Evolutionary conservation across 64 coral and sea anemone genomes (phyloP).

Genomic region (Anthopleura sola): DNA sequence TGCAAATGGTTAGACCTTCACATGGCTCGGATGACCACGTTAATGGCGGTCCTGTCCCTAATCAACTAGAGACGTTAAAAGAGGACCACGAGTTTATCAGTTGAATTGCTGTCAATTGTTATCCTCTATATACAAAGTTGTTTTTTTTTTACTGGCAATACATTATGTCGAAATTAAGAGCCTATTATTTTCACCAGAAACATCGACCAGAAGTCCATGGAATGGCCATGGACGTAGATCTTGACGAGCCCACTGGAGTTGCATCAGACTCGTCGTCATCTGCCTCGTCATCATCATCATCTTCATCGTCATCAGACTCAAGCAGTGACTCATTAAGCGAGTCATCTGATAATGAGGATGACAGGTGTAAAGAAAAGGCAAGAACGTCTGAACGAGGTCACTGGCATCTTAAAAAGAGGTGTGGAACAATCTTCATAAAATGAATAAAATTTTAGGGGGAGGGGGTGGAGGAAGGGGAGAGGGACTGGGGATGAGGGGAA

Average conservation of each 20-base stretch:
- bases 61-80: too few species aligned
- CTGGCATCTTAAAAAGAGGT: conserved; percentile 14
- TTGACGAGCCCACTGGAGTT: conserved; percentile 76
- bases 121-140: too few species aligned
- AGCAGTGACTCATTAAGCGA: conserved; percentile 62
- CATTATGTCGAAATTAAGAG: too few species aligned
- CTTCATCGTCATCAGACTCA: conserved; percentile 41
- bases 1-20: too few species aligned
- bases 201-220: conserved; percentile 66
- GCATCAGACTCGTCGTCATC: conserved; percentile 88
- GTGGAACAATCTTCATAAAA: not conserved
- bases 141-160: too few species aligned
- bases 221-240: conserved; percentile 66
- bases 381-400: conserved; percentile 29
- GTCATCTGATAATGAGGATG: conserved; percentile 51
- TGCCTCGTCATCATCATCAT: conserved; percentile 71
- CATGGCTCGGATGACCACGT: too few species aligned
- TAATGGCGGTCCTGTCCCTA: too few species aligned
- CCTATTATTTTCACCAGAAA: conserved; percentile 49
- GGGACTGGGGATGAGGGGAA: too few species aligned
- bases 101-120: too few species aligned
- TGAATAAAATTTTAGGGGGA: not conserved
- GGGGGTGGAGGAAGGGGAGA: too few species aligned
- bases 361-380: conserved; percentile 58
- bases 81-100: too few species aligned